Conservation (phyloP, 1,140 invertebrate genomes). For the Macrobrachium nipponense region DNA sequence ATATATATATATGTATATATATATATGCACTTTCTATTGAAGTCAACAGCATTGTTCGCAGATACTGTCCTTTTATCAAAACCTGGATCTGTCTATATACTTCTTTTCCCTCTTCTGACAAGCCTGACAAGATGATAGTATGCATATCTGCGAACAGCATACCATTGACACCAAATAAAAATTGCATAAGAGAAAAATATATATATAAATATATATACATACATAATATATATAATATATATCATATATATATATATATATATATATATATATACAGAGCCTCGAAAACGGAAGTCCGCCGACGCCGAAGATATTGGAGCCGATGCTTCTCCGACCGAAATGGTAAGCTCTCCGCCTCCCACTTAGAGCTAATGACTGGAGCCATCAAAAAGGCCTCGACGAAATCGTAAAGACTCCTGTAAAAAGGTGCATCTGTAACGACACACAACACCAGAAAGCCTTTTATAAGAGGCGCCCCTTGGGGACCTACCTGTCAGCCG, state of each 20-base stretch:
- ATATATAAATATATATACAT: background rate
- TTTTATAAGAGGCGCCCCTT: background rate
- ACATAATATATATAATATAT: slow-evolving; percentile 37
- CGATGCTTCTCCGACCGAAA: background rate
- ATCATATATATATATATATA: slow-evolving; percentile 45
- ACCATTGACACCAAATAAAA: too few species aligned
- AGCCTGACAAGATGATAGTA: too few species aligned
- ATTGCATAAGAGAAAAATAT: too few species aligned
- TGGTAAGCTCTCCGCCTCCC: too few species aligned
- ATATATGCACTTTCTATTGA: too few species aligned
- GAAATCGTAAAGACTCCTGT: background rate
- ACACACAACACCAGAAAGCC: background rate
- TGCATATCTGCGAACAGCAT: too few species aligned
- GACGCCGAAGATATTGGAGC: background rate
- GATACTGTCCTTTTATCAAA: too few species aligned
- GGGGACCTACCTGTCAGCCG: background rate
- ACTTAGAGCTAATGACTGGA: too few species aligned
- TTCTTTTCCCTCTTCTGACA: too few species aligned
- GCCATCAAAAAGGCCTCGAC: too few species aligned
- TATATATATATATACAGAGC: slow-evolving; percentile 29
- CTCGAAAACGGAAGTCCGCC: background rate
- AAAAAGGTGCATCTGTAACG: background rate
- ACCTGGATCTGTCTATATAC: too few species aligned
- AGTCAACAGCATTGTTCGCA: too few species aligned
- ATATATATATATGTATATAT: slow-evolving; percentile 14